Evolutionary conservation across 2,113 vertebrate species (phyloP), one percentile per base, ranked within the genome.

Genomic region (Nipponia nippon): DNA sequence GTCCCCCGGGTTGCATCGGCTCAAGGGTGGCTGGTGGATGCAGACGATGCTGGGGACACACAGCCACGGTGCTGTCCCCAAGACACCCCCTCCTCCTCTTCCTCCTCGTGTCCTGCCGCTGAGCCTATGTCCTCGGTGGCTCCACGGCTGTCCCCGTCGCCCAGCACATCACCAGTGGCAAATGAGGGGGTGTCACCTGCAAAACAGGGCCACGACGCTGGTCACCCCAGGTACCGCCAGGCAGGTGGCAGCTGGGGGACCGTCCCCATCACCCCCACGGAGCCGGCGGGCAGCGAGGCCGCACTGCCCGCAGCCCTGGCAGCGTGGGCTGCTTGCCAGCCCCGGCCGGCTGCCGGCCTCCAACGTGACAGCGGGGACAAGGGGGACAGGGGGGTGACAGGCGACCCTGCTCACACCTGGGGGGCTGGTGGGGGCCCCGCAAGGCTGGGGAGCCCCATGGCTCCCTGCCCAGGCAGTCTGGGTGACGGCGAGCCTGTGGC

Each of bases 261-360:
- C 0, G 38, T 90, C 42, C 85, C 75, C 52, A 5, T 9, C 7
- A 8, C 32, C 70, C 44, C 78, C 6, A 1, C 3, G 2, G 56
- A 36, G 80, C 46, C 1, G 7, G n/a, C 10, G 55, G 78, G 83
- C 87, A 52, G 92, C 5, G 38, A 85, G 61, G 92, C 96, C 52
- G 10, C 87, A 25, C 78, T 88, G 75, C 93, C 95, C 70, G 61
- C 95, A 93, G 93, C 85, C 91, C 82, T 84, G 82, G 79, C 78
- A 84, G 85, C 9, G 3, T 6, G 85, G 96, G 96, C 96, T 66
- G 82, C 27, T n/a, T 90, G 93, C 95, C 96, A 97, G 49, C 46
- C 86, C 84, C 7, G 2, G 83, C 80, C 42, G 11, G 87, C 89
- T 90, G 78, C 87, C 11, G 83, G 95, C 75, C 92, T 95, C 69